phyloP scores from a whole-genome alignment of 2,888 invertebrate species.

The Phasia obesa region DNA sequence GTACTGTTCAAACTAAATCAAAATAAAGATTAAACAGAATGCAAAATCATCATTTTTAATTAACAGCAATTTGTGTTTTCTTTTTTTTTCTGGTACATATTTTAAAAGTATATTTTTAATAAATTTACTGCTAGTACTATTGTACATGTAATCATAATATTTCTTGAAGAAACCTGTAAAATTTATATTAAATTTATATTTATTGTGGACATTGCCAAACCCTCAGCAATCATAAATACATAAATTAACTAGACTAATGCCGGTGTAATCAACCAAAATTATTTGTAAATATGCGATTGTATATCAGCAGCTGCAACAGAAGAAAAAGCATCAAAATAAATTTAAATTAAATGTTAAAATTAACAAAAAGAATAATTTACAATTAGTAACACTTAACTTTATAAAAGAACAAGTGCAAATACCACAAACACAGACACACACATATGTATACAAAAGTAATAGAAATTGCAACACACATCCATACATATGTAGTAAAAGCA shows the following conservation, averaged over 20 bases:
- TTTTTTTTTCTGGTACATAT: no score
- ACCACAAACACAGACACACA: neutral
- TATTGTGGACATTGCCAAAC: no score
- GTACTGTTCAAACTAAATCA: no score
- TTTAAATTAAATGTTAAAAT: constrained; percentile 42
- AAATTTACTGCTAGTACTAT: no score
- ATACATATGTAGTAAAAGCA: neutral
- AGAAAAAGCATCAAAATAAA: constrained; percentile 45
- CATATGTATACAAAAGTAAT: constrained; percentile 27
- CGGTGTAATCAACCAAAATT: constrained; percentile 11
- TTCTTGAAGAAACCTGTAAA: neutral
- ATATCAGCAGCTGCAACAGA: constrained; percentile 16
- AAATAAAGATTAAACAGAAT: no score
- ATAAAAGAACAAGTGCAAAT: neutral
- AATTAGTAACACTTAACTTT: constrained; percentile 52
- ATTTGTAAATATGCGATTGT: constrained; percentile 2
- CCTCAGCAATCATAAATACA: constrained; percentile 40
- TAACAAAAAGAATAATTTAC: constrained; percentile 61
- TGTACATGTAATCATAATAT: neutral
- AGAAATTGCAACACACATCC: constrained; percentile 54
- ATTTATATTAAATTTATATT: no score
- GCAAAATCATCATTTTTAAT: no score
- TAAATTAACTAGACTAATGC: constrained; percentile 24
- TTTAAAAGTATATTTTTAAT: no score
- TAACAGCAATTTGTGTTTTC: no score